A percentile compares a stretch with the other conserved stretches of the same genome.
Evolutionary conservation across 2,797 vertebrate species (phyloP).

Genomic region (Pangasius macronema): DNA sequence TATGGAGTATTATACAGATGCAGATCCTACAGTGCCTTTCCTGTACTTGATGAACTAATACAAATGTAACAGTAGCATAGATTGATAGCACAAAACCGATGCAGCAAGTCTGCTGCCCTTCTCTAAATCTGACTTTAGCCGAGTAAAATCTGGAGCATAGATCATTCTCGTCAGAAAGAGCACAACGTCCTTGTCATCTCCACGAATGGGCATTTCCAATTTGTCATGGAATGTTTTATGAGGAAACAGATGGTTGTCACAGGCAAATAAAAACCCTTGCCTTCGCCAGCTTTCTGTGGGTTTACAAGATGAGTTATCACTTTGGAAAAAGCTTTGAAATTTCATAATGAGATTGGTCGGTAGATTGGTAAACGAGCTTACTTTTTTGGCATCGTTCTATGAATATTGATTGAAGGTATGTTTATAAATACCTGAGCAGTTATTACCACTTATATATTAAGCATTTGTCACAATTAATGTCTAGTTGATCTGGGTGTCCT

Average conservation of each 20-base stretch:
- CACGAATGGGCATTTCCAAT: conserved; percentile 51
- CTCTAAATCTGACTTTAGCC: conserved; percentile 36
- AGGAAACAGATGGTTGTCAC: conserved; percentile 49
- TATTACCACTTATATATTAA: conserved; percentile 18
- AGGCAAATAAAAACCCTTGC: conserved; percentile 38
- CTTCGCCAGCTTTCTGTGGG: conserved; percentile 37
- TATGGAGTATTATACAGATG: neutral
- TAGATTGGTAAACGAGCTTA: conserved; percentile 28
- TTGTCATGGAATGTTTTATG: conserved; percentile 48
- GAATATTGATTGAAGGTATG: conserved; percentile 33
- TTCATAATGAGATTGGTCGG: conserved; percentile 42
- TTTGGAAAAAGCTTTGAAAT: conserved; percentile 41
- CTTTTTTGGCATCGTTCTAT: conserved; percentile 24
- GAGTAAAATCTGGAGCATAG: conserved; percentile 42
- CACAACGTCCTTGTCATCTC: conserved; percentile 44
- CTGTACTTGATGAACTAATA: neutral
- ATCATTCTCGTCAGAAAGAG: conserved; percentile 45
- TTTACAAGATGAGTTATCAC: conserved; percentile 45
- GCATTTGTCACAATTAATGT: conserved; percentile 13
- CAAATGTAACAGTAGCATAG: conserved; percentile 36
- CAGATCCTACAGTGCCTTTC: neutral
- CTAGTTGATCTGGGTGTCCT: neutral
- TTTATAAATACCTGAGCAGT: conserved; percentile 26
- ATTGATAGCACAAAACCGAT: conserved; percentile 52
- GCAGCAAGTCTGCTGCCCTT: conserved; percentile 54